Conservation (phyloP, 1,140 invertebrate species). For the Apis cerana region DNA sequence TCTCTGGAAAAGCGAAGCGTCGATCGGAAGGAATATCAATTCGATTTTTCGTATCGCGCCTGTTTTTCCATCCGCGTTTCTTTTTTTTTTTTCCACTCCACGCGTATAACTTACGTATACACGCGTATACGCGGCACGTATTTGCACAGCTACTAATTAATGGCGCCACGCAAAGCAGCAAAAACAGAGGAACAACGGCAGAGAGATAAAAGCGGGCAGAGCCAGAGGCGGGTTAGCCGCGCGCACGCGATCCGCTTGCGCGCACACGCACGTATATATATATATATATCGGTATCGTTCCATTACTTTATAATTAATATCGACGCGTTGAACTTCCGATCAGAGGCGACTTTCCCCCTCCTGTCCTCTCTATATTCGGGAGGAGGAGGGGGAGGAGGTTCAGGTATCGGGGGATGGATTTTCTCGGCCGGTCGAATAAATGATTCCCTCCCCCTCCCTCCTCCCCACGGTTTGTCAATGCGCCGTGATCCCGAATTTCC, state of each 20-base stretch:
- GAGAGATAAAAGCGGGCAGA: not conserved
- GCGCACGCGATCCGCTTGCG: not conserved
- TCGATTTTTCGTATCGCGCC: not conserved
- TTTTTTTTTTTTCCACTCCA: too few relatives aligned
- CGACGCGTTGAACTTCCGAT: slow-evolving; percentile 12
- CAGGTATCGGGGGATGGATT: not conserved
- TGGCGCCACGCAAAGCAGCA: not conserved
- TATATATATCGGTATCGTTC: not conserved
- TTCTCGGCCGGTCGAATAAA: not conserved
- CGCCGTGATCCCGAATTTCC: slow-evolving; percentile 13
- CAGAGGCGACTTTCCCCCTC: not conserved
- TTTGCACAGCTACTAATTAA: slow-evolving; percentile 30
- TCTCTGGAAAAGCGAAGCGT: too few relatives aligned
- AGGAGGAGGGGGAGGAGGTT: too few relatives aligned
- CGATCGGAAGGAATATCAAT: too few relatives aligned
- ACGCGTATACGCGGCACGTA: not conserved
- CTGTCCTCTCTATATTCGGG: too few relatives aligned
- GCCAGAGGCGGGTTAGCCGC: not conserved
- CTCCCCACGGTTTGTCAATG: too few relatives aligned
- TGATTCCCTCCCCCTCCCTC: not conserved
- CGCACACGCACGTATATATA: too few relatives aligned
- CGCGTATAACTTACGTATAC: too few relatives aligned
- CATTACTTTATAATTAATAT: slow-evolving; percentile 26
- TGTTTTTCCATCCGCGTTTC: not conserved
- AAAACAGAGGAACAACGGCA: not conserved